phyloP scores from a whole-genome alignment of 2,888 invertebrate species.

The Hedya salicella region DNA sequence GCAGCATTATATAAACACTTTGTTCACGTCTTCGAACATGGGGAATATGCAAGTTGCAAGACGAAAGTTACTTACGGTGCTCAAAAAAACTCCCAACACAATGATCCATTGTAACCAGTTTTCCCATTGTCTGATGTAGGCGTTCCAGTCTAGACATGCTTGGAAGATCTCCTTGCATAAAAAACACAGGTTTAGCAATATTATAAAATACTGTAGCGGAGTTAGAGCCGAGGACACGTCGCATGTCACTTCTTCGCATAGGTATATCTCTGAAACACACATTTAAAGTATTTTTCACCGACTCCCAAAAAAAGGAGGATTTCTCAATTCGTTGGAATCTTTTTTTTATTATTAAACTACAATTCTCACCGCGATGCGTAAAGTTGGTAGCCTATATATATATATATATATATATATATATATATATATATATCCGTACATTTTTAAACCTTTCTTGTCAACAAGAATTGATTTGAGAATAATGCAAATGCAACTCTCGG shows the following conservation, averaged over 20 bases:
- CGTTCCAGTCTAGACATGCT: constrained; percentile 88
- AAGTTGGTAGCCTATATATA: no score
- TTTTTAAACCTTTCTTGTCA: no score
- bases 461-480: no score
- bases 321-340: no score
- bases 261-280: constrained; percentile 77
- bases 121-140: constrained; percentile 92
- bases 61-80: constrained; percentile 81
- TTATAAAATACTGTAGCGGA: constrained; percentile 85
- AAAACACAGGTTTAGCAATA: constrained; percentile 87
- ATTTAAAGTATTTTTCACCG: constrained; percentile 10
- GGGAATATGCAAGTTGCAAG: neutral
- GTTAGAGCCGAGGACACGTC: constrained; percentile 70
- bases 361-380: no score
- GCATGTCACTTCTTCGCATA: constrained; percentile 77
- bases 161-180: constrained; percentile 91
- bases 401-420: no score
- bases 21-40: neutral
- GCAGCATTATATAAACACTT: neutral
- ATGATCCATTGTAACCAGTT: constrained; percentile 94
- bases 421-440: no score
- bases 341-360: neutral
- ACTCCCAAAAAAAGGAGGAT: no score
- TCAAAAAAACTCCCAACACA: constrained; percentile 88
- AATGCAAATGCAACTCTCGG: no score